Conservation (phyloP, 2,113 vertebrate species). For the Struthio camelus region DNA sequence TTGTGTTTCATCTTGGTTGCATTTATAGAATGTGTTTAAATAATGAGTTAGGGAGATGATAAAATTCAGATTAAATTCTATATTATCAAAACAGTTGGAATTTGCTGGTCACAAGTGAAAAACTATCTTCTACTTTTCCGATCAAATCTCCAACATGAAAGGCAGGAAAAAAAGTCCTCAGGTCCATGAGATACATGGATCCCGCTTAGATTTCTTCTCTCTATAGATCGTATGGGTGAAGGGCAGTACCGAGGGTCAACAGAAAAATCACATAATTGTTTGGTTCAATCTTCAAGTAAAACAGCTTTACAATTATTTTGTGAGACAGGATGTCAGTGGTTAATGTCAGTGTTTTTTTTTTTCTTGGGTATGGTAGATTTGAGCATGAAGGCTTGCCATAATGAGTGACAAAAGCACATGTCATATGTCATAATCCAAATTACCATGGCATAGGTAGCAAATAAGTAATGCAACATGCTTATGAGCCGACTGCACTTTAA, state of each 20-base stretch:
- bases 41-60: background rate
- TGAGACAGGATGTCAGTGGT: background rate
- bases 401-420: background rate
- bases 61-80: background rate
- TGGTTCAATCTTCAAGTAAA: background rate
- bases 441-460: background rate
- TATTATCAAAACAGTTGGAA: background rate
- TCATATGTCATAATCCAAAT: background rate
- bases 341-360: background rate
- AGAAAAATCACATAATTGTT: background rate
- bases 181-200: background rate
- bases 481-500: background rate
- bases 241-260: background rate
- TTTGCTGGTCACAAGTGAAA: background rate
- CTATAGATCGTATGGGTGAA: background rate
- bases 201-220: background rate
- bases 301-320: background rate
- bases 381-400: background rate
- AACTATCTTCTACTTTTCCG: background rate
- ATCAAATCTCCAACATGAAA: background rate
- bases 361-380: background rate
- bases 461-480: background rate
- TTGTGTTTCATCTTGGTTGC: background rate
- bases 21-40: background rate
- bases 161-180: background rate